phyloP scores from a whole-genome alignment of 2,113 vertebrate genomes.

The Turdus rufiventris region DNA sequence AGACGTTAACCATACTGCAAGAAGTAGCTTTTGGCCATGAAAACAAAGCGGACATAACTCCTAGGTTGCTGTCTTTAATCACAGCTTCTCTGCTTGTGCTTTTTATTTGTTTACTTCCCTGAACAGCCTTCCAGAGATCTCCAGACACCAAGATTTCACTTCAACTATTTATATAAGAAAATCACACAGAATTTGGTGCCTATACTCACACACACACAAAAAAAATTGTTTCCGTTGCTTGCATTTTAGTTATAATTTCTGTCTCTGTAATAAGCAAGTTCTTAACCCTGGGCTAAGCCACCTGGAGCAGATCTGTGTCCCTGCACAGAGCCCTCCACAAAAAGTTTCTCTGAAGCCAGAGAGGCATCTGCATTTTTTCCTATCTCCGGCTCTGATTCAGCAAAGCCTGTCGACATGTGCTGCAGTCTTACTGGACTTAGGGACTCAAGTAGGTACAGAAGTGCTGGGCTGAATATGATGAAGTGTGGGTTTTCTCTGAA shows the following conservation, averaged over 20 bases:
- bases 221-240: not conserved
- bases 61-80: slow-evolving; percentile 57
- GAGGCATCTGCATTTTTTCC: not conserved
- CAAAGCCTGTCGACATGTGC: not conserved
- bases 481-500: not conserved
- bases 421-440: not conserved
- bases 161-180: not conserved
- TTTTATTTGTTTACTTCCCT: slow-evolving; percentile 43
- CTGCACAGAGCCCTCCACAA: rapidly evolving
- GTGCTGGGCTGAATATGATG: not conserved
- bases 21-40: slow-evolving; percentile 46
- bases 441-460: not conserved
- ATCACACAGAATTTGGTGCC: not conserved
- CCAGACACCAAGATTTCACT: slow-evolving; percentile 18
- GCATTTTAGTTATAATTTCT: not conserved
- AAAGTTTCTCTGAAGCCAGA: not conserved
- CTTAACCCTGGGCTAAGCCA: not conserved
- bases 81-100: slow-evolving; percentile 9
- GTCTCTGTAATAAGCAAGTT: not conserved
- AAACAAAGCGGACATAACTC: slow-evolving; percentile 57
- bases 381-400: slow-evolving; percentile 7
- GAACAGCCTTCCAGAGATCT: slow-evolving; percentile 25
- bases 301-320: not conserved
- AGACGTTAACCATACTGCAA: slow-evolving; percentile 37
- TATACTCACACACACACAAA: not conserved